phyloP scores from a whole-genome alignment of 2,797 vertebrate genomes.

The Cottoperca gobio region DNA sequence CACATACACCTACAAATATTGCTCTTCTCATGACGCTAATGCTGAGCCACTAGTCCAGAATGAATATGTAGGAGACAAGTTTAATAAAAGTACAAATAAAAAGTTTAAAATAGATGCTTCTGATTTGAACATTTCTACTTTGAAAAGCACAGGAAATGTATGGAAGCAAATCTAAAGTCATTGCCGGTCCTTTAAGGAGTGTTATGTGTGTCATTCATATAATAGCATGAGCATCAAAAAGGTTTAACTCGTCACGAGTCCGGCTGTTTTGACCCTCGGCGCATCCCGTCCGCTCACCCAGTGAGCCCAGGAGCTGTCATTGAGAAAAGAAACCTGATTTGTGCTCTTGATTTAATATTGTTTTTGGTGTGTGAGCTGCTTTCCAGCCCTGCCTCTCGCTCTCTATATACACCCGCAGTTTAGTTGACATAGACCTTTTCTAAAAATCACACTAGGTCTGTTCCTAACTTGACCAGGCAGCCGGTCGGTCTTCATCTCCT shows the following conservation, averaged over 20 bases:
- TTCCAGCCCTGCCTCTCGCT: not conserved
- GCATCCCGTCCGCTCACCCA: not conserved
- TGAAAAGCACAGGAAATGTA: not conserved
- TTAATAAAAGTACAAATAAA: not conserved
- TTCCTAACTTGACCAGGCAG: not conserved
- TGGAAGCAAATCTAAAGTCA: not conserved
- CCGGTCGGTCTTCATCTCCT: conserved; percentile 11
- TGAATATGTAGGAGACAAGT: not conserved
- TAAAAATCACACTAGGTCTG: not conserved
- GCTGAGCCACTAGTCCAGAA: not conserved
- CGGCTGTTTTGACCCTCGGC: not conserved
- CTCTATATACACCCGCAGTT: not conserved
- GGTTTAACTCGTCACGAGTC: too few relatives aligned
- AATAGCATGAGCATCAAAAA: not conserved
- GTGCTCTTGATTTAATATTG: not conserved
- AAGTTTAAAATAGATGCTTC: not conserved
- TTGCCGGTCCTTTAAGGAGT: not conserved
- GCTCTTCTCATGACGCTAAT: not conserved
- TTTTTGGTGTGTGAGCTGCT: not conserved
- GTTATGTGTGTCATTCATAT: not conserved
- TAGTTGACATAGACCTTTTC: not conserved
- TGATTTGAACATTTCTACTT: not conserved
- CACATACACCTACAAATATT: not conserved
- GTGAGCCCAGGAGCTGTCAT: not conserved
- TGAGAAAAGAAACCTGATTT: not conserved